A percentile compares a stretch with the other conserved stretches of the same genome.
Conservation (phyloP, 2,113 vertebrate genomes). For the Burhinus bistriatus region DNA sequence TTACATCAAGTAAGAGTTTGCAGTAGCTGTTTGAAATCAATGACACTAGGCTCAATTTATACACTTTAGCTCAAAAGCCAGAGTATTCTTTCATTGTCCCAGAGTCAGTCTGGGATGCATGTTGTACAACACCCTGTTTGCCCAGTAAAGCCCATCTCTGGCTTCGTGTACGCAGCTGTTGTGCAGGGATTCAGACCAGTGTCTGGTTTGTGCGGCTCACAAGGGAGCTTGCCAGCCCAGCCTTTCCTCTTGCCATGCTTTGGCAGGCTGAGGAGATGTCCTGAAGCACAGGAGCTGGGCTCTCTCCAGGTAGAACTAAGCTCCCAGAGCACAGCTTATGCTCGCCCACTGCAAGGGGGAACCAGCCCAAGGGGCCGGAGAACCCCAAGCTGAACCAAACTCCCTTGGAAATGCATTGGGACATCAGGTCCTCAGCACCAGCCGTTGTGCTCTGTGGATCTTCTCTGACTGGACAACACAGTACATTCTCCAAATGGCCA, state of each 20-base stretch:
- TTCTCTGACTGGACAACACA: accelerated
- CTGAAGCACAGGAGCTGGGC: neutral
- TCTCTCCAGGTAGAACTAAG: neutral
- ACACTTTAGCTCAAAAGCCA: neutral
- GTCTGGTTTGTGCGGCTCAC: neutral
- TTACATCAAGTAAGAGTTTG: neutral
- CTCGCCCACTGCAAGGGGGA: too few relatives aligned
- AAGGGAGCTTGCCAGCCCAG: neutral
- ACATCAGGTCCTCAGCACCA: neutral
- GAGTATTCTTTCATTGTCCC: neutral
- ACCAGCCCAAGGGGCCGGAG: neutral
- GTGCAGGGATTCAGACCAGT: neutral
- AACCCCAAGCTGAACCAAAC: neutral
- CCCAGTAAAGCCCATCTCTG: neutral
- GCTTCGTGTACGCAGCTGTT: accelerated
- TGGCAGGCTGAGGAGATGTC: neutral
- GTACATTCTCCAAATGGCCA: neutral
- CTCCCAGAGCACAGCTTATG: neutral
- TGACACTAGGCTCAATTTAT: neutral
- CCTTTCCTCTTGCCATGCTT: neutral
- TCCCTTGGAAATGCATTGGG: too few relatives aligned
- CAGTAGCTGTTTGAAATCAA: neutral
- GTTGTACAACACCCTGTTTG: neutral
- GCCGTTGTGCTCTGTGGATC: accelerated
- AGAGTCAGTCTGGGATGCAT: too few relatives aligned